phyloP scores from a whole-genome alignment of 2,888 invertebrate genomes.

The Drosophila putrida region DNA sequence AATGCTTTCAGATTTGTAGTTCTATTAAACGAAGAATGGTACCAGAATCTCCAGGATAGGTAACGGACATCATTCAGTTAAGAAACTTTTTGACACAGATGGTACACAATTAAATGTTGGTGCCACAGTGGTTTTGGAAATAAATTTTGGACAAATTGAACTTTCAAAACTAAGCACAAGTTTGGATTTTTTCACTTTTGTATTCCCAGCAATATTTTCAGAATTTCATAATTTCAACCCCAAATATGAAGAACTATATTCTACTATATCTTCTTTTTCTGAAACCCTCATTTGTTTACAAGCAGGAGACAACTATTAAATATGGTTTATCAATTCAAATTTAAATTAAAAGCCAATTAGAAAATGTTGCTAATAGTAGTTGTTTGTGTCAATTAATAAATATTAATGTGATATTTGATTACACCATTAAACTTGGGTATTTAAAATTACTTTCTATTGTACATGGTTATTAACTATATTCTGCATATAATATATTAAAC shows the following conservation, averaged over 20 bases:
- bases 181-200: conserved; percentile 99
- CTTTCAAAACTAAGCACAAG: conserved; percentile 99
- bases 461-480: conserved; percentile 4
- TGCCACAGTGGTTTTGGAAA: conserved; percentile 99
- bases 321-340: no score
- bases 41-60: conserved; percentile 99
- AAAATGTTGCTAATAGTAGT: no score
- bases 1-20: conserved; percentile 40
- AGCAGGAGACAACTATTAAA: no score
- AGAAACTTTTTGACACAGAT: conserved; percentile 99
- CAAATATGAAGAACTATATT: conserved; percentile 89
- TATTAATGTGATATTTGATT: conserved; percentile 61
- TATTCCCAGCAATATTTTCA: conserved; percentile 99
- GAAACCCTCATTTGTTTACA: no score
- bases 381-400: no score
- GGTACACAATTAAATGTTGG: conserved; percentile 99
- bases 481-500: neutral
- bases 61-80: conserved; percentile 98
- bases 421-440: neutral
- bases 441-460: neutral
- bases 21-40: conserved; percentile 96
- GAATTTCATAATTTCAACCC: conserved; percentile 99
- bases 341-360: no score
- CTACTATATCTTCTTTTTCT: no score
- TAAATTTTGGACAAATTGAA: conserved; percentile 99